Evolutionary conservation across 2,888 invertebrate genomes (phyloP).

Genomic region (Asteroscopus sphinx): DNA sequence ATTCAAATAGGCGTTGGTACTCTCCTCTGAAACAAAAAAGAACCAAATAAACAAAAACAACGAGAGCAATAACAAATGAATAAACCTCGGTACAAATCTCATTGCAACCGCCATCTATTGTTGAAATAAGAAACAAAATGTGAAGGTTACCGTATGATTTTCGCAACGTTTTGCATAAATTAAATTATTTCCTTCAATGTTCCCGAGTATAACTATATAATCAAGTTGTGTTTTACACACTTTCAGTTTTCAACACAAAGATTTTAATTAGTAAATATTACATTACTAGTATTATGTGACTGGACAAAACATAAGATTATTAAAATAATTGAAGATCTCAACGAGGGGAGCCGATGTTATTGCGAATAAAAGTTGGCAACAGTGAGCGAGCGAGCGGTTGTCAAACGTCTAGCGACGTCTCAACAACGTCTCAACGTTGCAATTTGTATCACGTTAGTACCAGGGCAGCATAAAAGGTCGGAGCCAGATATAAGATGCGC

Average conservation of each 20-base stretch:
- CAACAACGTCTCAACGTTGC: slow-evolving; percentile 83
- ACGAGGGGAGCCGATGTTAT: too few species aligned
- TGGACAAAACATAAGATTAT: background rate
- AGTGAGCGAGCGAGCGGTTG: slow-evolving; percentile 56
- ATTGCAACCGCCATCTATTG: slow-evolving; percentile 46
- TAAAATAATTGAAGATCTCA: background rate
- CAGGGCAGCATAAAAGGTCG: slow-evolving; percentile 69
- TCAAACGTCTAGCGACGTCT: slow-evolving; percentile 64
- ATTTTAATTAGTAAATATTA: background rate
- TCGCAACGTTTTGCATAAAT: slow-evolving; percentile 29
- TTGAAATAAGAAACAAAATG: slow-evolving; percentile 20
- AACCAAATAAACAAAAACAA: background rate
- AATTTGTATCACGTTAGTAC: slow-evolving; percentile 85
- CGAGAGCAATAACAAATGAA: background rate
- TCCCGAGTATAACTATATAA: too few species aligned
- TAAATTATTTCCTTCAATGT: background rate
- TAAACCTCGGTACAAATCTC: background rate
- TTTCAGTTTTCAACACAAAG: background rate
- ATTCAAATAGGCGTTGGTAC: slow-evolving; percentile 92
- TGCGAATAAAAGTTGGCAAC: slow-evolving; percentile 72
- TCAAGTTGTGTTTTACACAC: too few species aligned
- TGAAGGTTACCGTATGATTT: slow-evolving; percentile 8
- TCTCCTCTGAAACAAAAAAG: slow-evolving; percentile 89
- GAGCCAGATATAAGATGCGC: slow-evolving; percentile 15
- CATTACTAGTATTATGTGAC: background rate